Evolutionary conservation across 1,140 invertebrate species (phyloP), one percentile per base, ranked within the genome.

Genomic region (Bathynomus jamesi): DNA sequence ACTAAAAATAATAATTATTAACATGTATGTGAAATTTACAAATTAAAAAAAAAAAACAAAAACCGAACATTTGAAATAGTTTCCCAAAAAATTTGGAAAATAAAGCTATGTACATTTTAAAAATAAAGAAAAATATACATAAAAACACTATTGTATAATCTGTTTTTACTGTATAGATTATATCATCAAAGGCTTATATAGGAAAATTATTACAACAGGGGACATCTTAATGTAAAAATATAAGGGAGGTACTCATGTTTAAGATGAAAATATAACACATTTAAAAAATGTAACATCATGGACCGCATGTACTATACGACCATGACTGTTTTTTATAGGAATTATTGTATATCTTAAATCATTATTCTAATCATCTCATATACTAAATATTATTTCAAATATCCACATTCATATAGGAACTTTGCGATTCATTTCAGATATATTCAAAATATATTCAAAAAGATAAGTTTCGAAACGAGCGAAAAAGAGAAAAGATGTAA

Each of bases 1-100:
- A 2, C 1, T 63, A 4, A 27, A 3, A 63, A 63, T 24, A 63
- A 27, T 24, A 63, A 63, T 53, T 17, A 28, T 31, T 10, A 61
- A 46, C 24, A 66, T 67, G 27, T 66, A 67, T 63, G 31, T 70
- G 68, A 69, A 69, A 67, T 24, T 69, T 10, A 11, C 10, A 24
- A 8, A 67, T 13, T 69, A n/a, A 63, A 24, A 29, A 67, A 63
- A 21, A 65, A n/a, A 63, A 21, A 63, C 8, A 69, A 67, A 64
- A n/a, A n/a, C n/a, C n/a, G n/a, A n/a, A 7, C 21, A 11, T 63
- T 24, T 63, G 7, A 64, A 27, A 27, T 21, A 27, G 25, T 27
- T 17, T 46, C 24, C 24, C 28, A 21, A 65, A 8, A 40, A 69
- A 40, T 29, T 17, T n/a, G 29, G 21, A 31, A 24, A 61, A 28